A percentile compares a stretch with the other conserved stretches of the same genome.
Conservation (phyloP, 2,888 invertebrate genomes). For the Lacanobia oleracea region DNA sequence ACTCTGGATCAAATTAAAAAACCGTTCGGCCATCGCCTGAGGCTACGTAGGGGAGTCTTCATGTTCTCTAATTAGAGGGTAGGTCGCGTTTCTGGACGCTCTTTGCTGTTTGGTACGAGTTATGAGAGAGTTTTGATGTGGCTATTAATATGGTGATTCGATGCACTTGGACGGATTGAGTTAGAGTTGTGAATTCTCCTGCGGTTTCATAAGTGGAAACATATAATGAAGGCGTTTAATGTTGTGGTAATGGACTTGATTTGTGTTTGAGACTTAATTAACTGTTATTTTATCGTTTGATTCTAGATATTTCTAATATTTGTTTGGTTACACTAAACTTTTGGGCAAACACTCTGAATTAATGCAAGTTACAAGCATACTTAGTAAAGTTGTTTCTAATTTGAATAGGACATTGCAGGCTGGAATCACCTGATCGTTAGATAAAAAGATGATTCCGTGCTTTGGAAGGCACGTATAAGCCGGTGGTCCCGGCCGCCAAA, state of each 20-base stretch:
- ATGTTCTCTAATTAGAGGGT: slow-evolving; percentile 78
- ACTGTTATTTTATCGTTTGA: too few relatives aligned
- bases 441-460: too few relatives aligned
- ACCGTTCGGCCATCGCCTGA: slow-evolving; percentile 71
- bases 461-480: too few relatives aligned
- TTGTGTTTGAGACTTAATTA: too few relatives aligned
- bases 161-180: slow-evolving; percentile 24
- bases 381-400: too few relatives aligned
- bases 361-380: too few relatives aligned
- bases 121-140: slow-evolving; percentile 31
- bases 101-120: slow-evolving; percentile 73
- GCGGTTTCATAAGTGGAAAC: neutral
- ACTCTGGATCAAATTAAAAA: slow-evolving; percentile 78
- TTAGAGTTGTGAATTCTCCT: slow-evolving; percentile 16
- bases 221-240: neutral
- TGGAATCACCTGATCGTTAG: too few relatives aligned
- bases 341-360: neutral
- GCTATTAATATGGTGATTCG: slow-evolving; percentile 38
- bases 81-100: slow-evolving; percentile 74
- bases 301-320: neutral
- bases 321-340: neutral
- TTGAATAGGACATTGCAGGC: too few relatives aligned
- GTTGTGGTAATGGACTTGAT: neutral
- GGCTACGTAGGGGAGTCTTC: slow-evolving; percentile 69
- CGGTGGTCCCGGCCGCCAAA: too few relatives aligned